Evolutionary conservation across 2,797 vertebrate genomes (phyloP).

Genomic region (Thripadectes ignobilis): DNA sequence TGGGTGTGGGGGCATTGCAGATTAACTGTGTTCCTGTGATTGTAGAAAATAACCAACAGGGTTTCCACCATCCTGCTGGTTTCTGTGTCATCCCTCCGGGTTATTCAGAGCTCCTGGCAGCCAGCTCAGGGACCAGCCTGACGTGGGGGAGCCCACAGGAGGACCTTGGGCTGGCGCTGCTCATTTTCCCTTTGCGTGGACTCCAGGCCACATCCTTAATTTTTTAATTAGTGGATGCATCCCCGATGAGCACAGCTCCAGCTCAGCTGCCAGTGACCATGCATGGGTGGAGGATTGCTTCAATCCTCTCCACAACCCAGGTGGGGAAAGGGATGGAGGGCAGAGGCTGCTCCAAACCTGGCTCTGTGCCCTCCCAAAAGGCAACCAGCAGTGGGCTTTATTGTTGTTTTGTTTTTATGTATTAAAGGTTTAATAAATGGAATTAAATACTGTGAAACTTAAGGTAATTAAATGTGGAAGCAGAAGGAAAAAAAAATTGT

Average conservation of each 20-base stretch:
- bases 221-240: neutral
- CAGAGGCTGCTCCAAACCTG: neutral
- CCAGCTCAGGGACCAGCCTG: neutral
- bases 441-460: constrained; percentile 61
- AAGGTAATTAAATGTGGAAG: constrained; percentile 63
- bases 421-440: constrained; percentile 47
- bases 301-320: fast-evolving
- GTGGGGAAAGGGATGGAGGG: neutral
- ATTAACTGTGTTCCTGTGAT: neutral
- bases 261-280: neutral
- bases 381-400: neutral
- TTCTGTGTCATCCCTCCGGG: neutral
- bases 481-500: neutral
- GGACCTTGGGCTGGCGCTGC: neutral
- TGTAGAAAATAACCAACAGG: fast-evolving
- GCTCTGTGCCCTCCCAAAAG: neutral
- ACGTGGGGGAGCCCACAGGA: fast-evolving
- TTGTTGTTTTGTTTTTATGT: neutral
- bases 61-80: neutral
- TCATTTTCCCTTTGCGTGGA: neutral
- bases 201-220: neutral
- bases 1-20: fast-evolving
- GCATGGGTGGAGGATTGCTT: neutral
- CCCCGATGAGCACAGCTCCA: fast-evolving
- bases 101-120: neutral